Evolutionary conservation across 2,888 invertebrate genomes (phyloP), one percentile per base, ranked within the genome.

Genomic region (Dicranocentrus wangi): DNA sequence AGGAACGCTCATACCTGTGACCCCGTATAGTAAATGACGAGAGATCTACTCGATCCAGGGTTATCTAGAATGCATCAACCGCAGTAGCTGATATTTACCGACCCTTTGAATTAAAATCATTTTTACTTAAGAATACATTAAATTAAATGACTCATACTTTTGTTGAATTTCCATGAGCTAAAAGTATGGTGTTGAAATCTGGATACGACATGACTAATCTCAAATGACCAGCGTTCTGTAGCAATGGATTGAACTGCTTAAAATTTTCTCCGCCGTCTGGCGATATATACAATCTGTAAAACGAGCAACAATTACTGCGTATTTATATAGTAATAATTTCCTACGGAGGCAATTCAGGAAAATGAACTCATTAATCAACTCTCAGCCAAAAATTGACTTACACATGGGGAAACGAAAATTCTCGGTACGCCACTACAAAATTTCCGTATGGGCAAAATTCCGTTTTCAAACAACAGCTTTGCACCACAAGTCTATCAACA

Each of bases 381-480:
- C n/a, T n/a, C n/a, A n/a, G n/a, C 32, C 32, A 32, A 32, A 32
- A n/a, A n/a, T 10, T 3, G 5, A 32, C 66, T 79, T 72, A 83
- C 85, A 19, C 43, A 25, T 76, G 66, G 5, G 71, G 58, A 0
- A 23, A 0, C 7, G 83, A 76, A 10, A 28, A 10, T 63, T 84
- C 82, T 10, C 17, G 25, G 51, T 83, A 85, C 0, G 83, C 83
- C 21, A 86, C 68, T 3, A 85, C 84, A 1, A 79, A 58, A 21
- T 85, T 76, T 23, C 83, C 85, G 27, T 81, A 63, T 13, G 78
- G 70, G 60, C 86, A 86, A 39, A 43, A 75, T 0, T 47, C 19
- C 0, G 83, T 39, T 51, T 79, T 85, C n/a, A 39, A 39, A 58
- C 86, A 86, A 53, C 86, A 86, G 32, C 55, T 82, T 61, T 85